These are phyloP conservation scores for Carduelis carduelis DNA, from an alignment of 2,797 vertebrate species.

Conservation along the genomic window DNA sequence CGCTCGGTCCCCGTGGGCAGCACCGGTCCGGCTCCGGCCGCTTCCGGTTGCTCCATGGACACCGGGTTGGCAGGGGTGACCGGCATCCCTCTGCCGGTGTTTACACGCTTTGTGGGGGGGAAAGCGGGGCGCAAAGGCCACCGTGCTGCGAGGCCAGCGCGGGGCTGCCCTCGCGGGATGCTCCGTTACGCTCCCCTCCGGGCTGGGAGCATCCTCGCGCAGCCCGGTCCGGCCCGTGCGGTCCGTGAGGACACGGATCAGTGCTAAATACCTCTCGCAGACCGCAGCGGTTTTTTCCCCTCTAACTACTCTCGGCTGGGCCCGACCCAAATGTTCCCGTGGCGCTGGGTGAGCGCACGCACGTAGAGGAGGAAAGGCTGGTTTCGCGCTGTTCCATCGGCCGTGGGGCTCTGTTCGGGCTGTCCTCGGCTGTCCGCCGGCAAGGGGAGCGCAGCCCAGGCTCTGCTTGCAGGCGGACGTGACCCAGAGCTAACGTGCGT, in stretches of 20 bases:
- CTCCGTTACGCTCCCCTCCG: neutral
- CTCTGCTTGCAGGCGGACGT: neutral
- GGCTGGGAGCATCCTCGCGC: neutral
- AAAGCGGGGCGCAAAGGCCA: neutral
- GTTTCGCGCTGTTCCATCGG: neutral
- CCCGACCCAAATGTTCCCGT: neutral
- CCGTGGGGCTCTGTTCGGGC: neutral
- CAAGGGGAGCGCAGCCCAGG: neutral
- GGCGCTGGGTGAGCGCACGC: neutral
- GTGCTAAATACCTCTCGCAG: neutral
- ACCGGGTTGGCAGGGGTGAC: no score
- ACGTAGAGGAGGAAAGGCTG: neutral
- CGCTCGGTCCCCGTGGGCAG: neutral
- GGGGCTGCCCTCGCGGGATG: neutral
- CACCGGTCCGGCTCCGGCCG: neutral
- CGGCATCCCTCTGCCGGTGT: neutral
- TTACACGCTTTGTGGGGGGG: neutral
- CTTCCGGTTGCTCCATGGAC: rapidly evolving
- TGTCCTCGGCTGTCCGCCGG: neutral
- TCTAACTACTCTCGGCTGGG: neutral
- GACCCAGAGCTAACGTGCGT: neutral
- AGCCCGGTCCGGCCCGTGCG: neutral
- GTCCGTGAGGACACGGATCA: neutral
- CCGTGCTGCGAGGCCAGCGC: neutral
- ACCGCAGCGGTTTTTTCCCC: neutral